Percentiles rank a stretch among this genome's conserved stretches.
Evolutionary conservation across 2,113 vertebrate species (phyloP).

Genomic region (Kobus ellipsiprymnus): DNA sequence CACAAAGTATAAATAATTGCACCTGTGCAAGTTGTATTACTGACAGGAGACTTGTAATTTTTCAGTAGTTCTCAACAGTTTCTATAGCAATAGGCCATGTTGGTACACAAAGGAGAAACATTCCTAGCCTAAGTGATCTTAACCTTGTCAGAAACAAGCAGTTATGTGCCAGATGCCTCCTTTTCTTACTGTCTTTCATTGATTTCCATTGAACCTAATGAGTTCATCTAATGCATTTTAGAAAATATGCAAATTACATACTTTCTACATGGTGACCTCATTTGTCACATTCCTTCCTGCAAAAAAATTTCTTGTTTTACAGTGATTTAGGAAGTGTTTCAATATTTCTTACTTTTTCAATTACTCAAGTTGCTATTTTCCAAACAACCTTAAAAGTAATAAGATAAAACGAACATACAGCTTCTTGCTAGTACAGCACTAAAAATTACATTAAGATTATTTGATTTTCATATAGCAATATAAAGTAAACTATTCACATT

Average conservation of each 20-base stretch:
- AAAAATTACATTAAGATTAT: background rate
- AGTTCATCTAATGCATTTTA: slow-evolving; percentile 80
- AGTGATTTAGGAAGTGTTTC: slow-evolving; percentile 75
- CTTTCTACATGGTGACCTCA: slow-evolving; percentile 71
- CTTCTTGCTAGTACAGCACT: background rate
- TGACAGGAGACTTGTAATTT: slow-evolving; percentile 61
- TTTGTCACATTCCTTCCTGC: slow-evolving; percentile 75
- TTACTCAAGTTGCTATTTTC: slow-evolving; percentile 70
- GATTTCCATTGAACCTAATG: slow-evolving; percentile 79
- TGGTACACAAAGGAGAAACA: slow-evolving; percentile 60
- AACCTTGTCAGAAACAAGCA: slow-evolving; percentile 62
- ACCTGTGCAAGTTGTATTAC: background rate
- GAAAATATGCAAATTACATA: slow-evolving; percentile 78
- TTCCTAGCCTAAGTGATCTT: slow-evolving; percentile 60
- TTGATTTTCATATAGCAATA: background rate
- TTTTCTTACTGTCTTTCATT: slow-evolving; percentile 78
- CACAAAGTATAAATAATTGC: slow-evolving; percentile 26
- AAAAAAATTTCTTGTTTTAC: slow-evolving; percentile 74
- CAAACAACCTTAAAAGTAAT: slow-evolving; percentile 42
- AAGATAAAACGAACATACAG: background rate
- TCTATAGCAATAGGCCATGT: slow-evolving; percentile 58
- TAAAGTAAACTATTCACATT: background rate
- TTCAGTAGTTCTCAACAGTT: slow-evolving; percentile 64
- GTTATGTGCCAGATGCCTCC: slow-evolving; percentile 78
- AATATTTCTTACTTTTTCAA: slow-evolving; percentile 75